Evolutionary conservation across 2,888 invertebrate species (phyloP), one percentile per base, ranked within the genome.

Genomic region (Drosophila dives): DNA sequence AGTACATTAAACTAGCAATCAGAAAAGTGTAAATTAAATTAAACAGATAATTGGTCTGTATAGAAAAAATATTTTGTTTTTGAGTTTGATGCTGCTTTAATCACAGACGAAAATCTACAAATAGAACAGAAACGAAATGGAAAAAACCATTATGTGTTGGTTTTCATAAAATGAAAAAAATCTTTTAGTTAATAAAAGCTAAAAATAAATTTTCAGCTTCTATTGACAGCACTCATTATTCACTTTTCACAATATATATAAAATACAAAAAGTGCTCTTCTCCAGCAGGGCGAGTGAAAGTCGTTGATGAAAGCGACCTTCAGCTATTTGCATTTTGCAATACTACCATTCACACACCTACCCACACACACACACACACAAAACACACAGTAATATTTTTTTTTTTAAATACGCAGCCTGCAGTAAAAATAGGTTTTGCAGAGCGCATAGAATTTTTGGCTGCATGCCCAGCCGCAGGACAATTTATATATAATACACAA

Each of bases 401-500:
- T 60, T 71, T 26, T 32, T 53, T 49, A 81, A 70, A 74, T 82
- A 66, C 69, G 56, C 49, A 64, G 62, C 26, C 45, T 68, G 69
- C 45, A 55, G 58, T 56, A 58, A 77, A 73, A 68, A 70, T 51
- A 55, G 23, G 26, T 36, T 48, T 55, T 56, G 56, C 17, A 7
- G 17, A 54, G 54, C 38, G 54, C 67, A 63, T 66, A n/a, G 49
- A 48, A 62, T 61, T 64, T 61, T 75, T 81, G 81, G 74, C 60
- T 51, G 53, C 40, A 17, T 78, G 81, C 81, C 79, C 79, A 86
- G 87, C 87, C 87, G 87, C 87, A 83, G 84, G 84, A 89, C 84
- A 89, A 85, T 83, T 89, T 89, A 81, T 86, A 79, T 81, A 73
- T 83, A 76, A 76, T 66, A 74, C 86, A 84, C 75, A 75, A 83